Evolutionary conservation across 1,140 invertebrate genomes (phyloP), one percentile per base, ranked within the genome.

Genomic region (Pseudomyrmex gracilis): DNA sequence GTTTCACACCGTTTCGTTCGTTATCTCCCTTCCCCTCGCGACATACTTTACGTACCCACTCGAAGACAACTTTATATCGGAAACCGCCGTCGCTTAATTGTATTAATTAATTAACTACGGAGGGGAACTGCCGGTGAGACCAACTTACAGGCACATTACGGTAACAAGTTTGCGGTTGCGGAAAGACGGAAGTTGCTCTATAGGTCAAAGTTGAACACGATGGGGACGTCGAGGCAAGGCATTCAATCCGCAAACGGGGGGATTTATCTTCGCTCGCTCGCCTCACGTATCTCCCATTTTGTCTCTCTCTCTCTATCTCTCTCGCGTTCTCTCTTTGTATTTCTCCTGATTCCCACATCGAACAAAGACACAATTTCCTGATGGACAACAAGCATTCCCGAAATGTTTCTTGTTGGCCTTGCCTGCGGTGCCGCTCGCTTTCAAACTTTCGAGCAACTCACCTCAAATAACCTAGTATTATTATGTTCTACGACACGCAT

Each of bases 111-210:
- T 80, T 80, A 80, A 80, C 76, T 80, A 60, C 76, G 64, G 5
- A 34, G 34, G 34, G 53, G 43, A 58, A 49, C 76, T 71, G 15
- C 66, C 53, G 22, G 66, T 60, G 76, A 80, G 66, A 80, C 76
- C 76, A 57, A 80, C 66, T 80, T 80, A 80, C 76, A 60, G 76
- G 55, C 66, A 80, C 76, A 80, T 80, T 80, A 80, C 55, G 66
- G 76, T 80, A 80, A 80, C 76, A 80, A 80, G 76, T 80, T 80
- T 80, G 76, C 76, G 76, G 66, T 80, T 80, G 76, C 49, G 76
- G 76, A 80, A 71, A 80, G 76, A 80, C 76, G 76, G 76, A 80
- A 80, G 76, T 80, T 80, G 76, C 76, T 80, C 76, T 80, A 34
- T 34, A 80, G 76, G 76, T 80, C 76, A 80, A 80, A 80, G 76